These are phyloP conservation scores for Myiotriccus ornatus DNA, from an alignment of 2,797 vertebrate genomes.

Conservation along the genomic window DNA sequence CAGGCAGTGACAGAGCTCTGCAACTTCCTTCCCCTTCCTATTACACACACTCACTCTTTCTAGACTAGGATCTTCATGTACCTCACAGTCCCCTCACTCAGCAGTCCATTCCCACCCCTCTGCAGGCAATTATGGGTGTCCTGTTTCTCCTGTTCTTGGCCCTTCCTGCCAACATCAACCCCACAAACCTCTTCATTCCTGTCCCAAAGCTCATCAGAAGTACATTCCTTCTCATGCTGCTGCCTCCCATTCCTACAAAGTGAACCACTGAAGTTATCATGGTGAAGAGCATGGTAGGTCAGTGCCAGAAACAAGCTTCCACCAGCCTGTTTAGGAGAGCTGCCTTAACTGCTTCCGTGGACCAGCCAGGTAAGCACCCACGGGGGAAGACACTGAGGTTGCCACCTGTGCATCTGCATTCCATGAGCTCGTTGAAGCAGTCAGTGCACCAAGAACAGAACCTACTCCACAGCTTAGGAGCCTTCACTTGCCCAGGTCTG, in stretches of 20 bases:
- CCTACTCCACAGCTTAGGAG: neutral
- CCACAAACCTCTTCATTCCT: neutral
- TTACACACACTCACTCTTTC: neutral
- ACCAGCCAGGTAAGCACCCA: neutral
- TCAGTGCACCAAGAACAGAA: neutral
- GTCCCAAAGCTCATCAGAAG: neutral
- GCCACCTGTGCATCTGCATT: accelerated
- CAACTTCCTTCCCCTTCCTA: neutral
- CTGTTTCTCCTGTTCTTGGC: neutral
- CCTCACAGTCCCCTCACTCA: accelerated
- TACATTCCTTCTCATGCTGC: neutral
- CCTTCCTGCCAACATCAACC: neutral
- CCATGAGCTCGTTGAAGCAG: accelerated
- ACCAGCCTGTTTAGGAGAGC: neutral
- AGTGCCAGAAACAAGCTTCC: neutral
- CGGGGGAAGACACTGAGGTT: accelerated
- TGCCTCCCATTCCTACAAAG: neutral
- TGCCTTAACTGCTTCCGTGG: neutral
- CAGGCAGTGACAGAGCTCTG: accelerated
- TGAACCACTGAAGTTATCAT: accelerated
- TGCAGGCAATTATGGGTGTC: neutral
- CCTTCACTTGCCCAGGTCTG: neutral
- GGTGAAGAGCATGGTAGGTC: neutral
- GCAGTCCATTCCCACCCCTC: neutral
- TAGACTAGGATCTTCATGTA: neutral